Percentiles rank a stretch among this genome's conserved stretches.
phyloP scores from a whole-genome alignment of 92 coral and sea anemone genomes.

The Phenganax subtilis region DNA sequence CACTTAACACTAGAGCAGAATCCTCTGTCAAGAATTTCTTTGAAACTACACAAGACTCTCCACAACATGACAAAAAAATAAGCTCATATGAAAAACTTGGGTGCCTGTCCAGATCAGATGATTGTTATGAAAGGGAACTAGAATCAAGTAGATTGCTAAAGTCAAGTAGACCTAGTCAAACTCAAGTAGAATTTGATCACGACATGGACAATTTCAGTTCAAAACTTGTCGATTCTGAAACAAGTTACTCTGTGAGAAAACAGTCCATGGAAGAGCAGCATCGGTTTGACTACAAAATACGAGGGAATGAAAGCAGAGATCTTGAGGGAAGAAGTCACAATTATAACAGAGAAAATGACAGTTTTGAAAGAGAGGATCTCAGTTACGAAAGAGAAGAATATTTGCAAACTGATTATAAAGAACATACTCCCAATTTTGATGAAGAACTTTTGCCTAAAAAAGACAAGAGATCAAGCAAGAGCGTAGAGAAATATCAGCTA shows the following conservation, averaged over 20 bases:
- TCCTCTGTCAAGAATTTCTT: neutral
- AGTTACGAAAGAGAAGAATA: no score
- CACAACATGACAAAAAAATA: no score
- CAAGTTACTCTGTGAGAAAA: neutral
- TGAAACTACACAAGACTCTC: neutral
- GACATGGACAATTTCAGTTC: no score
- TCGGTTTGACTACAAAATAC: neutral
- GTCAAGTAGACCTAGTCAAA: no score
- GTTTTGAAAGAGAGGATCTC: no score
- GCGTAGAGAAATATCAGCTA: neutral
- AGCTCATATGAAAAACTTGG: no score
- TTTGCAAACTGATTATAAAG: neutral
- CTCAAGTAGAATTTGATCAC: no score
- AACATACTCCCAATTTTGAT: conserved; percentile 3
- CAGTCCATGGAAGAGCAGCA: neutral
- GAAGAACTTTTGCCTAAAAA: neutral
- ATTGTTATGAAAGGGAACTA: no score
- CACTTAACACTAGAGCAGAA: neutral
- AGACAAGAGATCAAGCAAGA: neutral
- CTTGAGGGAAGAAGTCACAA: neutral
- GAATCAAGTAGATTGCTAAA: no score
- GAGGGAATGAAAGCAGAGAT: neutral
- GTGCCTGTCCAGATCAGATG: no score
- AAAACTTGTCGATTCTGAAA: no score
- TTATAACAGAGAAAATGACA: no score